Conservation (phyloP, 37 sponge, comb jelly and placozoan species). For the Mnemiopsis leidyi region DNA sequence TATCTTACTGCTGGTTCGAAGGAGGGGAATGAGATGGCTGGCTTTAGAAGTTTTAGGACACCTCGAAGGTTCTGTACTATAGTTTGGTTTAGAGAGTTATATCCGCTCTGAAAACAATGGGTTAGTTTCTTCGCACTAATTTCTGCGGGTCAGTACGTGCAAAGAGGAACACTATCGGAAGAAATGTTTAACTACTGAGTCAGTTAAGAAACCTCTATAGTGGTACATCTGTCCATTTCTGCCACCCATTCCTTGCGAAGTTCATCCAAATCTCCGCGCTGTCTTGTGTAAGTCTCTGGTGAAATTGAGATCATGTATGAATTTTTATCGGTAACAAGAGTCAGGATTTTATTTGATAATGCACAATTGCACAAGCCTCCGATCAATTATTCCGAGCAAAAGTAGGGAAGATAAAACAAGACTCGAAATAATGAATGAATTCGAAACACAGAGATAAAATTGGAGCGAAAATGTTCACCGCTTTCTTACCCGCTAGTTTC, state of each 20-base stretch:
- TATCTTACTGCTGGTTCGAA: constrained; percentile 56
- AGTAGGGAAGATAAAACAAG: no score
- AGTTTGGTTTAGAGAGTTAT: constrained; percentile 38
- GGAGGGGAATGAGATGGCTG: constrained; percentile 11
- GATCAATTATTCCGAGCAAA: no score
- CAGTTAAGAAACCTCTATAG: constrained; percentile 34
- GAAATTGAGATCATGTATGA: no score
- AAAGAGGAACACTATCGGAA: no score
- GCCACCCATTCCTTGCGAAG: constrained; percentile 37
- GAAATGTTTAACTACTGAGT: neutral
- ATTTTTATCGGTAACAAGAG: no score
- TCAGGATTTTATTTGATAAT: no score
- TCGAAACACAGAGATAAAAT: no score
- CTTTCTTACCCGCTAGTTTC: constrained; percentile 43
- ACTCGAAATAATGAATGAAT: no score
- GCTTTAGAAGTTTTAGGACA: neutral
- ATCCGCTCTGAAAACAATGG: constrained; percentile 51
- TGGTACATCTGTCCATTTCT: constrained; percentile 57
- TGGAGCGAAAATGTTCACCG: no score
- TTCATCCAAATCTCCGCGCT: constrained; percentile 26
- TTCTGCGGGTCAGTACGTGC: no score
- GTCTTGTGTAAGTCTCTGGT: constrained; percentile 63
- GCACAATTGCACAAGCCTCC: no score
- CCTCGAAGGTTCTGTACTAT: neutral
- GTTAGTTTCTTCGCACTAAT: no score